Evolutionary conservation across 23 tunicate genomes (phyloP), one percentile per base, ranked within the genome.

Genomic region (Styela plicata): DNA sequence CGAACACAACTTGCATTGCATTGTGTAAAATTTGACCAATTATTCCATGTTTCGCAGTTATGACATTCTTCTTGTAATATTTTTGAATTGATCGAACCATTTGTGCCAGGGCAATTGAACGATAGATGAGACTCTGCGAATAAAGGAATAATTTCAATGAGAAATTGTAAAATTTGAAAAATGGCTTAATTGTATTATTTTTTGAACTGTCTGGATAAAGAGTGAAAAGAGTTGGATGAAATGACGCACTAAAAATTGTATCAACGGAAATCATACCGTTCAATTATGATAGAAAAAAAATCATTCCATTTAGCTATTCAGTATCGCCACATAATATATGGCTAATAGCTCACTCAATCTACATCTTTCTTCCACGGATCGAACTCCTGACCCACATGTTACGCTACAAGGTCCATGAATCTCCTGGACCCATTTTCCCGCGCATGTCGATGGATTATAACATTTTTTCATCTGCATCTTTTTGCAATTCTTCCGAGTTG

Each of bases 31-130:
- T 44, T 13, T 44, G 57, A 5, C 57, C 57, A 44, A 44, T 44
- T 44, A 44, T 44, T 44, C 57, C 57, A 44, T 13, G 57, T 44
- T 44, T 44, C 10, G 57, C 57, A 44, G 13, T 44, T 44, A 44
- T 44, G 13, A 44, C 57, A 44, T 44, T 44, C 10, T 13, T 44
- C 10, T 44, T 44, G 57, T 44, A 44, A 5, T 44, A 13, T 44
- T 44, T 13, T 44, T 44, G 57, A 44, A 7, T 5, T 7, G 10
- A 5, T 44, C 13, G 57, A 37, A 33, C 82, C 82, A 66, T 78
- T 78, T 29, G 82, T 78, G 20, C 82, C 82, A 26, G 44, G 44
- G 34, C 82, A 78, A 26, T 78, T 78, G 33, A 28, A 22, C 22
- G 82, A 78, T 13, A 44, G 57, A 13, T 44, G 13, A 13, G 57